These are phyloP conservation scores for Drosophila helvetica DNA, from an alignment of 2,888 invertebrate genomes.

Conservation along the genomic window DNA sequence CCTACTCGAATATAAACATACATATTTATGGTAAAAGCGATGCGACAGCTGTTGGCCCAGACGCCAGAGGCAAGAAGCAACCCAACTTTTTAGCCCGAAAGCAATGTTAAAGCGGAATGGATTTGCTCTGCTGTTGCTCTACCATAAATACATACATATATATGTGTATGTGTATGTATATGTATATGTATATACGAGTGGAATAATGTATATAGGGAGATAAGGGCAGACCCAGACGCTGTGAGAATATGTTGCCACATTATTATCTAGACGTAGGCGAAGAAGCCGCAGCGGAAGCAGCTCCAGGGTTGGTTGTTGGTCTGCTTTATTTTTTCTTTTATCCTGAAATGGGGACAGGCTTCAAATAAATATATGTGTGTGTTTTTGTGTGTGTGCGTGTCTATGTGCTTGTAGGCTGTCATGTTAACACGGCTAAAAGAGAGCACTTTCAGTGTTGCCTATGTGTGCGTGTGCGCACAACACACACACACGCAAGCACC, in stretches of 20 bases:
- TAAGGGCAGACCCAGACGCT: constrained; percentile 72
- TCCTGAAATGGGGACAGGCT: constrained; percentile 57
- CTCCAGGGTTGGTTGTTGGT: constrained; percentile 17
- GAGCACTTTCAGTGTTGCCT: constrained; percentile 58
- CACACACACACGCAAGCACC: constrained; percentile 59
- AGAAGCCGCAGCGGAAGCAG: constrained; percentile 2
- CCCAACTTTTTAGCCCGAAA: constrained; percentile 32
- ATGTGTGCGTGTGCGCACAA: constrained; percentile 59
- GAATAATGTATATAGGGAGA: constrained; percentile 51
- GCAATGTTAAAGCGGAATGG: constrained; percentile 54
- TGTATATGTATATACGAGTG: neutral
- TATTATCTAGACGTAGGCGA: constrained; percentile 68
- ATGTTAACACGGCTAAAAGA: constrained; percentile 71
- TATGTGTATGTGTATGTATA: constrained; percentile 7
- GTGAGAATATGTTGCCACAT: constrained; percentile 78
- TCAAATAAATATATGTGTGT: constrained; percentile 26
- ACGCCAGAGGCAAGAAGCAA: constrained; percentile 40
- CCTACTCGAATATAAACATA: constrained; percentile 55
- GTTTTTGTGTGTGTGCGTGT: constrained; percentile 56
- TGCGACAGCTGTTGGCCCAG: constrained; percentile 74
- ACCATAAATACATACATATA: constrained; percentile 31
- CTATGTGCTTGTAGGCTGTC: constrained; percentile 79
- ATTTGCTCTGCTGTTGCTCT: constrained; percentile 34
- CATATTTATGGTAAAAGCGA: constrained; percentile 56
- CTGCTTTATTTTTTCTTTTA: constrained; percentile 30